Evolutionary conservation across 2,888 invertebrate genomes (phyloP), one percentile per base, ranked within the genome.

Genomic region (Platycheirus albimanus): DNA sequence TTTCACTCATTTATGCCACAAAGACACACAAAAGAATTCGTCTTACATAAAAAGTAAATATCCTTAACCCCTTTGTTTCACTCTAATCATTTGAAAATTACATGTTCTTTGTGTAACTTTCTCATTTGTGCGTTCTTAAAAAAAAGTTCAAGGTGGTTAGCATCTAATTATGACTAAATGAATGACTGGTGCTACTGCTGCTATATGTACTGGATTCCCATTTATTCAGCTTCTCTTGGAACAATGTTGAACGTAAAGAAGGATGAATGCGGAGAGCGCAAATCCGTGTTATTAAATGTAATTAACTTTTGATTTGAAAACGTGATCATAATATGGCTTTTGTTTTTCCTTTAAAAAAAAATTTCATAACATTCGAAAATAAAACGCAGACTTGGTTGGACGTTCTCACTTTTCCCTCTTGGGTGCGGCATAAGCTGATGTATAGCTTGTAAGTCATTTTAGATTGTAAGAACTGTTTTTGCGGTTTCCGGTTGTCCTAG

Each of bases 141-240:
- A 51, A 36, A 54, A 54, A 54, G 54, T 36, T 58, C 41, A 15
- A 17, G 56, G 24, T 10, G 41, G 56, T 58, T 41, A 58, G 11
- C 41, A 58, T 58, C 41, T 58, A 58, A 58, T 58, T 58, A 58
- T 41, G 41, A 58, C 41, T 58, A 13, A 41, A 56, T 56, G 38
- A 56, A 56, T 10, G 19, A 54, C 54, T 36, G 33, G 17, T 17
- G 30, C 36, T 11, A n/a, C 11, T 0, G 33, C 33, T 36, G 36
- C 13, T 41, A 8, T 41, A n/a, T n/a, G n/a, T 36, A 11, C 36
- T 36, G 36, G 3, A 20, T 20, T 8, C 8, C 6, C n/a, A 30
- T n/a, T 54, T 54, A 33, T 17, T 54, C 3, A 6, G 6, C 6
- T 0, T 3, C n/a, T 36, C 17, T 36, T 7, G 8, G 19, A 5